Evolutionary conservation across 2,797 vertebrate genomes (phyloP), one percentile per base, ranked within the genome.

Genomic region (Chelidonichthys spinosus): DNA sequence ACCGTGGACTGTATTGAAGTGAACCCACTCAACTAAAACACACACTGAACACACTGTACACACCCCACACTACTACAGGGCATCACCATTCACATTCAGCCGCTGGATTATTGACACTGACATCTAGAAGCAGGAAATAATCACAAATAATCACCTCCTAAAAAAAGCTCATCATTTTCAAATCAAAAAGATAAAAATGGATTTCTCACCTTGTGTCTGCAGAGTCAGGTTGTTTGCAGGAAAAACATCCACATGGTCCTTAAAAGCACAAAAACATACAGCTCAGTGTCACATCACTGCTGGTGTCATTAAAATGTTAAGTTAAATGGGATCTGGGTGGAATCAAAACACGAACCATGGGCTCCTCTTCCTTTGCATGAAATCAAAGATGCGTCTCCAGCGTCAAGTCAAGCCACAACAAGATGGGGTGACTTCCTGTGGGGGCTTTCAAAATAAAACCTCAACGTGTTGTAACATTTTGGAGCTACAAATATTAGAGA

Each of bases 391-490:
- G 49, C 2, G 33, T 18, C 63, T 78, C 47, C n/a, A 32, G 8
- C 18, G 60, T 67, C 32, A 72, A 84, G 53, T 1, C 37, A 35
- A 25, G 37, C 7, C 44, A 9, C 13, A 50, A 13, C 10, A 14
- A 25, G 43, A 18, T 11, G 25, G 25, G 10, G 32, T 0, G 8
- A 50, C 66, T 82, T 90, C 88, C 87, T 79, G 63, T 33, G 37
- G 40, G 3, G 59, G 53, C 17, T 81, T 88, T 85, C 86, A 90
- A 72, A 90, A 63, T 90, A 90, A 90, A 82, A 14, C n/a, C 1
- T 8, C 3, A 5, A 47, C 17, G 6, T n/a, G 40, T 4, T 44
- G 11, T 35, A 47, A 4, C 0, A 14, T 25, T 25, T 35, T 14
- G 14, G 44, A 61, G 40, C 5, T 36, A 17, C 14, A 46, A 46